Base-by-base conservation (phyloP, 1,140 invertebrate genomes). In the Mya arenaria region DNA sequence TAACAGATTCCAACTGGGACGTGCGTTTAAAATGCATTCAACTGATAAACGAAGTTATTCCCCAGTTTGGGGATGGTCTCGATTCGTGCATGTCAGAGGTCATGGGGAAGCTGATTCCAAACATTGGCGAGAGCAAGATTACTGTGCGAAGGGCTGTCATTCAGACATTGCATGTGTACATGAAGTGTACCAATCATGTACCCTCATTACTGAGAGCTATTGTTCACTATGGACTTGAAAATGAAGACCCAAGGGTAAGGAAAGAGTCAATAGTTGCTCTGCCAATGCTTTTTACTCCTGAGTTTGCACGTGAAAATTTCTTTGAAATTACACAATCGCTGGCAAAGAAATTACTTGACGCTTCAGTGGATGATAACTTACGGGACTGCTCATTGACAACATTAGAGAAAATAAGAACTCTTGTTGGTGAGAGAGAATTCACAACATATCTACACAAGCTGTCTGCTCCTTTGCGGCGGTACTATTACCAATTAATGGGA, bases 231-330 rank as follows among this genome's bases (percentile, higher is more conserved):
- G 92, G 92, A 30, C 69, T 93, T 60, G 90, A 92, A 75, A 90
- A 89, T 82, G 88, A 87, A 30, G 89, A 91, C 79, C 75, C 89
- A 37, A 79, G 87, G 66, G 87, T 92, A 48, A 73, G 86, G 77
- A 91, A 89, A 85, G 90, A 92, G 78, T 89, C 89, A 17, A 87
- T 90, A 62, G 85, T 87, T 71, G 86, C 90, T n/a, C 81, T 93
- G 39, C 91, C 92, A 56, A 89, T 93, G 87, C 83, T 93, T 32
- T 89, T 93, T 58, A 93, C 92, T 19, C 87, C 86, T 69, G 92
- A 93, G 32, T 92, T 92, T 80, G 74, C 87, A 52, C 78, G 86
- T 52, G 88, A 89, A 62, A 89, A 92, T 80, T 90, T 92, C 63
- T 90, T 82, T 68, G 85, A 89, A 41, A 85, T 93, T 17, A 89